Conservation (phyloP, 2,797 vertebrate genomes). For the Eutrigla gurnardus region DNA sequence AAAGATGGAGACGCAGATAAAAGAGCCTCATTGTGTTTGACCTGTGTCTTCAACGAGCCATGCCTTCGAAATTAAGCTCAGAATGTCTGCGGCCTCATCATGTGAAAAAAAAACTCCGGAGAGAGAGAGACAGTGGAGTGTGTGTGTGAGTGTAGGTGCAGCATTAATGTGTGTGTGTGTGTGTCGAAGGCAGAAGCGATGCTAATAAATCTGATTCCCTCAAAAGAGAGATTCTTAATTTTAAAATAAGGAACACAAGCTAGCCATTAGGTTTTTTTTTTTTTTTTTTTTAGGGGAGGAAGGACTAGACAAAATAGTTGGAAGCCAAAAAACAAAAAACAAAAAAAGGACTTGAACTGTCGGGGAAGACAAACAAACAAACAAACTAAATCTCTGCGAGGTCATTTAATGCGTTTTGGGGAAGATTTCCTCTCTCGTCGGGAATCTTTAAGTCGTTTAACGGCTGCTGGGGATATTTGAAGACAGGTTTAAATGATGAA, state of each 20-base stretch:
- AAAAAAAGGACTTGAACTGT: conserved; percentile 19
- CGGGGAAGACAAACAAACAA: neutral
- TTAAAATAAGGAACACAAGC: conserved; percentile 79
- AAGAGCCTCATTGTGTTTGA: conserved; percentile 74
- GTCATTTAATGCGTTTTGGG: conserved; percentile 58
- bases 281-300: conserved; percentile 55
- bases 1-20: conserved; percentile 64
- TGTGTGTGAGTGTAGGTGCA: conserved; percentile 48
- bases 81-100: conserved; percentile 73
- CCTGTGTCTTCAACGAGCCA: conserved; percentile 68
- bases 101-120: conserved; percentile 60
- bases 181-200: conserved; percentile 18
- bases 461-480: conserved; percentile 74
- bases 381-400: conserved; percentile 14
- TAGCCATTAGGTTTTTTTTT: conserved; percentile 62
- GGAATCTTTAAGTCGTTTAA: conserved; percentile 75
- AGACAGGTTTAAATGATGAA: conserved; percentile 78
- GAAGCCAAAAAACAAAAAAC: conserved; percentile 13
- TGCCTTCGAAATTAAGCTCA: conserved; percentile 77
- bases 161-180: conserved; percentile 24
- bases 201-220: conserved; percentile 66
- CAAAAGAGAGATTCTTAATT: conserved; percentile 68
- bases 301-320: conserved; percentile 67
- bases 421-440: conserved; percentile 65
- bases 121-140: conserved; percentile 43